Base-by-base conservation (phyloP, 1,140 invertebrate species). In the Drosophila lini region DNA sequence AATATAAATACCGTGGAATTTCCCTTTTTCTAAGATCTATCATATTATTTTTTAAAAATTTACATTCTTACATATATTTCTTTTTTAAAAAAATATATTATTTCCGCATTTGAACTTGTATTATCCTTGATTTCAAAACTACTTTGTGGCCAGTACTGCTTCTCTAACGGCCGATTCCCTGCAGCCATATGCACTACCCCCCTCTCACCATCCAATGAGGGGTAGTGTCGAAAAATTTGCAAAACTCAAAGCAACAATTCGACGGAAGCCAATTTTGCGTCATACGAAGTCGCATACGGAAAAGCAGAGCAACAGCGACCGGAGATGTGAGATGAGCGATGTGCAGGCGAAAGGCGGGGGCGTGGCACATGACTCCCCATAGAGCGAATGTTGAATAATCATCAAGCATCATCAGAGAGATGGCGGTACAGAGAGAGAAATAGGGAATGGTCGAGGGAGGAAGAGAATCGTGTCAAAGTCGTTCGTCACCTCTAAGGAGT, bases 161-260 rank as follows among this genome's bases (percentile, higher is more conserved):
- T 55, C 34, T 25, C 34, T 38, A 19, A 25, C 34, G 8, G 36
- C 34, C 19, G 61, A 61, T 64, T 22, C 61, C 38, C 41, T 15
- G 48, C 63, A 16, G 52, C 41, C 50, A 57, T n/a, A 57, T n/a
- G 34, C 19, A 15, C 16, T 62, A 41, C 9, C 19, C 28, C 16
- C 40, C 53, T 22, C 38, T 16, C 13, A 3, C 47, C 36, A 28
- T 15, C 65, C 77, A 48, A 47, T 45, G 74, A 56, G 53, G 73
- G 50, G 57, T 52, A 67, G 71, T 77, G 83, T 74, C 80, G 80
- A 88, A 89, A 88, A 88, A 89, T 88, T 89, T 88, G 85, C 84
- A 89, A 89, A 89, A 89, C 84, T 89, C 84, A 89, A 89, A 89
- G 84, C 84, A 89, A 89, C 84, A 84, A 89, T 89, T 89, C 84